phyloP scores from a whole-genome alignment of 2,888 invertebrate genomes.

The Crioceris asparagi region DNA sequence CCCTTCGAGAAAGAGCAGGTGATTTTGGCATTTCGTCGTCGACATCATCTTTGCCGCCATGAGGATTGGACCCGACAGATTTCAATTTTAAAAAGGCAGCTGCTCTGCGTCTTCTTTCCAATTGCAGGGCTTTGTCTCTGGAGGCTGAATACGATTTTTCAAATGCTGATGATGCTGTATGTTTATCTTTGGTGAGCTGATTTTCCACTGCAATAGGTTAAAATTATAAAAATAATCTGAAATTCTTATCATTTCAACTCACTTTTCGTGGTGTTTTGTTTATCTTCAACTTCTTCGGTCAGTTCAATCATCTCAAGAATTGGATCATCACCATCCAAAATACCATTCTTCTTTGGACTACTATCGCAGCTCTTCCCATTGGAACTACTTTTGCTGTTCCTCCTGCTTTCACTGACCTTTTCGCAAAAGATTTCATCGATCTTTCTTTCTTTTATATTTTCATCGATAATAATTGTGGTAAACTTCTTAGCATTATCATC shows the following conservation, averaged over 20 bases:
- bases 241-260: neutral
- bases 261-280: constrained; percentile 33
- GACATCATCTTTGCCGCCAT: neutral
- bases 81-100: constrained; percentile 58
- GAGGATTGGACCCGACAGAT: constrained; percentile 20
- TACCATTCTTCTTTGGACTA: constrained; percentile 12
- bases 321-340: constrained; percentile 36
- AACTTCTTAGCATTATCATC: neutral
- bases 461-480: neutral
- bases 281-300: constrained; percentile 44
- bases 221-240: neutral
- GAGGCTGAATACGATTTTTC: constrained; percentile 47
- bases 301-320: constrained; percentile 48
- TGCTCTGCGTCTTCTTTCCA: constrained; percentile 69
- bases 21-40: constrained; percentile 8
- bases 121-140: constrained; percentile 47
- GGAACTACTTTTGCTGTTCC: constrained; percentile 8
- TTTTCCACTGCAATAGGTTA: constrained; percentile 42
- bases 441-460: constrained; percentile 6
- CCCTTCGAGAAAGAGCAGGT: constrained; percentile 21
- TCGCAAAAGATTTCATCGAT: neutral
- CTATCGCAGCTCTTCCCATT: constrained; percentile 4
- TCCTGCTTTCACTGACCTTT: constrained; percentile 2
- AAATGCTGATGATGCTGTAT: constrained; percentile 43
- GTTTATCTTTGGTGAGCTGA: constrained; percentile 48